These are phyloP conservation scores for Miniopterus natalensis DNA, from an alignment of 2,113 vertebrate genomes.

Conservation along the genomic window DNA sequence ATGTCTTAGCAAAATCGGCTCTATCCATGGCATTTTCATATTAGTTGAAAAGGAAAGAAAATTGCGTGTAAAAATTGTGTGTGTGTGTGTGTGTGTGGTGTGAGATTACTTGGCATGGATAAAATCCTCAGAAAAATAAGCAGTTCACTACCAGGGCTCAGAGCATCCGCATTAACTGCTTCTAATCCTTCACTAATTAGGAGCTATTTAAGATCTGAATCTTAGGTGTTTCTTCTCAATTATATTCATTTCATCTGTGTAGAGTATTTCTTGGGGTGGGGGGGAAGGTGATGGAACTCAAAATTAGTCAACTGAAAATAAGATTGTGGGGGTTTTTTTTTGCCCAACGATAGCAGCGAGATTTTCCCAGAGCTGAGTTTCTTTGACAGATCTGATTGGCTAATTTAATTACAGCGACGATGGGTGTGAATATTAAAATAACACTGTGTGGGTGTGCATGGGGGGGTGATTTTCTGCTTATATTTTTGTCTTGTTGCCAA, in stretches of 20 bases:
- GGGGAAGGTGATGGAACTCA: background rate
- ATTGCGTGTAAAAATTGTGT: background rate
- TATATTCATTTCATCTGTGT: background rate
- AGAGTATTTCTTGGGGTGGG: background rate
- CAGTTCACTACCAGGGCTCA: background rate
- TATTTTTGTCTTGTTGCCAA: background rate
- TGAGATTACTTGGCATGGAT: background rate
- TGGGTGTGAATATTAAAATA: background rate
- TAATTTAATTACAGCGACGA: background rate
- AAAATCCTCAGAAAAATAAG: constrained; percentile 42
- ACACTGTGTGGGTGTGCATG: no score
- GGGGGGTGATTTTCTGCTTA: background rate
- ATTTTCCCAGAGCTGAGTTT: background rate
- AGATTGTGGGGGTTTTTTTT: background rate
- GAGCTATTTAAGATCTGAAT: background rate
- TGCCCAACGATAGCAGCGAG: background rate
- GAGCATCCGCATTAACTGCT: background rate
- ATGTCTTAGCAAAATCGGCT: background rate
- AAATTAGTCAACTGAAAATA: background rate
- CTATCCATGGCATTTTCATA: background rate
- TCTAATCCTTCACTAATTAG: background rate
- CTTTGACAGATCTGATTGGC: background rate
- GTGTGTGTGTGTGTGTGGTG: background rate
- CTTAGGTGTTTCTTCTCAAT: background rate
- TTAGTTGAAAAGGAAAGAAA: background rate